These are phyloP conservation scores for Phylloscopus whistleri DNA, from an alignment of 2,113 vertebrate genomes.

Conservation along the genomic window DNA sequence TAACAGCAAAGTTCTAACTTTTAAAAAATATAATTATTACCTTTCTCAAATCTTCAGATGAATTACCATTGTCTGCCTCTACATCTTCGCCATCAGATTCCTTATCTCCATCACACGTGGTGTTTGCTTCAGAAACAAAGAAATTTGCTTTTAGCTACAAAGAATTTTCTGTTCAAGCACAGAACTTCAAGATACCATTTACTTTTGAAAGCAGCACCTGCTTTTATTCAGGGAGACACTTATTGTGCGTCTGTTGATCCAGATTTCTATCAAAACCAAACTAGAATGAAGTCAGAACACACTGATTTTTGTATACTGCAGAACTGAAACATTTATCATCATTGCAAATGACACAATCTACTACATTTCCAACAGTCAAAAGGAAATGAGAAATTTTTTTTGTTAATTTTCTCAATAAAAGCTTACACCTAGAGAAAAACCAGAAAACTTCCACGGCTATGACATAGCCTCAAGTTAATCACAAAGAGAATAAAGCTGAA, in stretches of 20 bases:
- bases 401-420: not conserved
- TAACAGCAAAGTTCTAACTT: not conserved
- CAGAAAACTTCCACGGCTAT: not conserved
- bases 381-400: not conserved
- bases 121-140: conserved; percentile 81
- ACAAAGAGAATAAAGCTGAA: not conserved
- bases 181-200: not conserved
- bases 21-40: conserved; percentile 49
- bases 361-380: not conserved
- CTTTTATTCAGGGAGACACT: not conserved
- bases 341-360: not conserved
- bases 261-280: not conserved
- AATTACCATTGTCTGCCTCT: conserved; percentile 86
- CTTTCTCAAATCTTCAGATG: conserved; percentile 92
- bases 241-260: not conserved
- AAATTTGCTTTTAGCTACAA: not conserved
- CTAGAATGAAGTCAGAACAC: not conserved
- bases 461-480: not conserved
- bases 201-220: not conserved
- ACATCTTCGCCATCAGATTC: conserved; percentile 88
- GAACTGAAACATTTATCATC: not conserved
- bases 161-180: not conserved
- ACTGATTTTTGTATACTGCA: not conserved
- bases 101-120: conserved; percentile 91
- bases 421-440: not conserved